Base-by-base conservation (phyloP, 1,140 invertebrate genomes). In the Hylaeus anthracinus region DNA sequence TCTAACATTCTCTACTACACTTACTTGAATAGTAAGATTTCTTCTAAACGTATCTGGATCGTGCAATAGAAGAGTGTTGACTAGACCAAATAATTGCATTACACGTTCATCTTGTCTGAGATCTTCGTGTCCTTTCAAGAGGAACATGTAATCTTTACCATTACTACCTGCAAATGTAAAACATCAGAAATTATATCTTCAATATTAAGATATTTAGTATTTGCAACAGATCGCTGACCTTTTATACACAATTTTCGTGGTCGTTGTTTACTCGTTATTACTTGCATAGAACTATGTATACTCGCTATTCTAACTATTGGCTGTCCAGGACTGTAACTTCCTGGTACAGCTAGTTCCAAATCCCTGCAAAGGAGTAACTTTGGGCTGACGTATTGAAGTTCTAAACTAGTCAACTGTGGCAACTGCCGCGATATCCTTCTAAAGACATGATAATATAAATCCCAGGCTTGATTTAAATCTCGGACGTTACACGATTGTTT, bases 71-170 rank as follows among this genome's bases (percentile, higher is more conserved):
- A 99, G 92, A 0, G 98, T 99, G 92, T 99, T 99, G 15, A 99
- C 98, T 64, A 99, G 94, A 63, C 99, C 98, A 94, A 99, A 99
- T 12, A 99, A 94, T 93, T 99, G 99, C 99, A 99, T 99, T 0
- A 99, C 99, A 70, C 99, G 94, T 93, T 99, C 99, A 92, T 99
- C 99, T 93, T 99, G 99, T 56, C 99, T 95, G 53, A 99, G 94
- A 95, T 99, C 99, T 94, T 99, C 99, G 90, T 99, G 99, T 0
- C 99, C 99, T 94, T 99, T 99, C 66, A 99, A 93, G 14, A 99
- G 93, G 94, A 99, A 99, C 96, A 98, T 98, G 91, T 99, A 99
- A 90, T 99, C 98, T 88, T 98, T 98, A 43, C 99, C 99, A 93
- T 99, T 98, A 67, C 97, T 98, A 48, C 98, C 98, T 94, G 51